Evolutionary conservation across 2,888 invertebrate species (phyloP).

Genomic region (Automeris io): DNA sequence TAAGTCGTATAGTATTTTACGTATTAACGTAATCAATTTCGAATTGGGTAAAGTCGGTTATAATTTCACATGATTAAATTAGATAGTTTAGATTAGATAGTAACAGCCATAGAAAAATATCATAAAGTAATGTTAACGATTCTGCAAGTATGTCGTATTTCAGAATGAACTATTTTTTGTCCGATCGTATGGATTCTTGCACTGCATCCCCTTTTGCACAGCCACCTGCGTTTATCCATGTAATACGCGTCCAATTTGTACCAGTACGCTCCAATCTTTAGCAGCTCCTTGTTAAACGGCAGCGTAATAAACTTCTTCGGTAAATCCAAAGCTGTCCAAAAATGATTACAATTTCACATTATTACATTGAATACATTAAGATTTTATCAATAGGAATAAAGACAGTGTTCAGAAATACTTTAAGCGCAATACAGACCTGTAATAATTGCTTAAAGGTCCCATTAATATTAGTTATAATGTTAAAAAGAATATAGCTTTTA

Average conservation of each 20-base stretch:
- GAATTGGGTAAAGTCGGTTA: no score
- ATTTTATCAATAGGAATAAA: no score
- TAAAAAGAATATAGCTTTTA: no score
- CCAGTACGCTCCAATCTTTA: constrained; percentile 58
- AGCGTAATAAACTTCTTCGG: not conserved
- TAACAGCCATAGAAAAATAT: no score
- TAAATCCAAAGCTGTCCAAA: constrained; percentile 1
- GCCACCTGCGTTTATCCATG: constrained; percentile 55
- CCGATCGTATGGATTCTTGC: constrained; percentile 62
- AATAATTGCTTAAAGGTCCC: no score
- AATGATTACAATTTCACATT: not conserved
- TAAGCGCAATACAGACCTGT: no score
- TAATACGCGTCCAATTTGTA: constrained; percentile 56
- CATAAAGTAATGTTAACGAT: constrained; percentile 42
- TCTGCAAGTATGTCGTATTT: constrained; percentile 49
- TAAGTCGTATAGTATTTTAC: no score
- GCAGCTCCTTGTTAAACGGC: constrained; percentile 29
- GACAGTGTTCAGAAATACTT: no score
- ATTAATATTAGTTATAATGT: no score
- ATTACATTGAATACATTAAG: not conserved
- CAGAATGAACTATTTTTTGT: constrained; percentile 56
- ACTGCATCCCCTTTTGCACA: constrained; percentile 60
- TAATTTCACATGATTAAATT: no score
- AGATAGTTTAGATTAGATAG: no score
- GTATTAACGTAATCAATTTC: no score